Conservation (phyloP, 1,140 invertebrate genomes). For the Aphelinus certus region DNA sequence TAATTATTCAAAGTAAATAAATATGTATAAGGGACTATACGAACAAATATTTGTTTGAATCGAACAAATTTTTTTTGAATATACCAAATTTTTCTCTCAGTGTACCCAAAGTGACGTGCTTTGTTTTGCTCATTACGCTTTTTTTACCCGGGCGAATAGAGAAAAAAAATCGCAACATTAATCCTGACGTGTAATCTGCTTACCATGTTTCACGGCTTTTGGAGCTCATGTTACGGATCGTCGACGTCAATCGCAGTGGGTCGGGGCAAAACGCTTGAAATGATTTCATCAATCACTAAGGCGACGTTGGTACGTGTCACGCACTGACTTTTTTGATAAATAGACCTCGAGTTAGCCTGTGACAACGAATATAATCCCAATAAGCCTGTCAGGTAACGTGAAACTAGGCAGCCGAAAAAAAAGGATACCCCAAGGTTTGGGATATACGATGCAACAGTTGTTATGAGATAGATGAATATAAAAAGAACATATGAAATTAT, state of each 20-base stretch:
- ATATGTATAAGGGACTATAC: too few species aligned
- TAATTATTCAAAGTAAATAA: too few species aligned
- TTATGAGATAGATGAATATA: too few species aligned
- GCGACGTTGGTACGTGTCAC: not conserved
- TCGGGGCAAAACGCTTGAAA: constrained; percentile 7
- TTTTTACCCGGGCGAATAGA: not conserved
- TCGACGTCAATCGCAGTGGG: not conserved
- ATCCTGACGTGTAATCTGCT: constrained; percentile 22
- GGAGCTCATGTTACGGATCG: constrained; percentile 29
- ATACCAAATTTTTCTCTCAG: too few species aligned
- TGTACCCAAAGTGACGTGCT: constrained; percentile 1
- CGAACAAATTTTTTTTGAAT: too few species aligned
- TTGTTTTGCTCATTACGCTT: not conserved
- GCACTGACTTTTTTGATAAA: constrained; percentile 13
- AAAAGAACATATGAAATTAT: too few species aligned
- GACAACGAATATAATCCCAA: not conserved
- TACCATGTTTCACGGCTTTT: not conserved
- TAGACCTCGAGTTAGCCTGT: constrained; percentile 32
- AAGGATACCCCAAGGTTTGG: too few species aligned
- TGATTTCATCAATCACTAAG: constrained; percentile 40
- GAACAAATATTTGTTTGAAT: too few species aligned
- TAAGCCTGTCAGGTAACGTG: too few species aligned
- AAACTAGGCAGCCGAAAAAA: too few species aligned
- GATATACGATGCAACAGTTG: too few species aligned
- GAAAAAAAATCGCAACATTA: constrained; percentile 18